Evolutionary conservation across 2,797 vertebrate genomes (phyloP).

Genomic region (Scolopax rusticola): DNA sequence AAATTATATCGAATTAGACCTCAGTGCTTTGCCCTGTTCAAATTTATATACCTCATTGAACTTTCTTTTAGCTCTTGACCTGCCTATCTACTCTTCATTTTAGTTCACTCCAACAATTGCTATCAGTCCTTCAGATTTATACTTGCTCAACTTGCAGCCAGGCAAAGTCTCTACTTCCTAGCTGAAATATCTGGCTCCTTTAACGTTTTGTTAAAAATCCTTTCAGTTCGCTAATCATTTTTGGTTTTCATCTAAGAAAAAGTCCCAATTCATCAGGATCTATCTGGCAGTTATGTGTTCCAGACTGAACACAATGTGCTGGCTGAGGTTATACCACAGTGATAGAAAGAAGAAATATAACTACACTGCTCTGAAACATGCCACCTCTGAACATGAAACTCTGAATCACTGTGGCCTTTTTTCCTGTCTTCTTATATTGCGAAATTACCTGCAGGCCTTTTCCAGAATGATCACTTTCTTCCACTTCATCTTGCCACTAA

Average conservation of each 20-base stretch:
- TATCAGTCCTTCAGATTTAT: background rate
- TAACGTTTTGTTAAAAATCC: background rate
- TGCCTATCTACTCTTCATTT: background rate
- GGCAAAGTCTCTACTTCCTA: background rate
- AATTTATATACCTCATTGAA: background rate
- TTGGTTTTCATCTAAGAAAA: background rate
- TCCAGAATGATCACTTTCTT: background rate
- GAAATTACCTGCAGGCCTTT: background rate
- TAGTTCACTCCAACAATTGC: background rate
- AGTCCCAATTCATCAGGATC: conserved; percentile 21
- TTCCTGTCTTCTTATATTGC: background rate
- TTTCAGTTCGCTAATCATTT: background rate
- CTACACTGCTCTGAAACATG: background rate
- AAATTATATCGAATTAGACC: background rate
- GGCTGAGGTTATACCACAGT: background rate
- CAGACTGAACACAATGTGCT: background rate
- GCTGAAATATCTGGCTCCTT: background rate
- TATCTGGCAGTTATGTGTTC: conserved; percentile 22
- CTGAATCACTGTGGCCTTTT: background rate
- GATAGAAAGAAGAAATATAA: conserved; percentile 48
- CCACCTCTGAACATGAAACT: conserved; percentile 3
- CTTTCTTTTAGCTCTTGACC: background rate
- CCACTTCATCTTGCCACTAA: background rate
- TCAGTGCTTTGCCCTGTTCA: background rate
- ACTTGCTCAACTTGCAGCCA: background rate